Evolutionary conservation across 2,888 invertebrate species (phyloP), one percentile per base, ranked within the genome.

Genomic region (Petrolisthes cinctipes): DNA sequence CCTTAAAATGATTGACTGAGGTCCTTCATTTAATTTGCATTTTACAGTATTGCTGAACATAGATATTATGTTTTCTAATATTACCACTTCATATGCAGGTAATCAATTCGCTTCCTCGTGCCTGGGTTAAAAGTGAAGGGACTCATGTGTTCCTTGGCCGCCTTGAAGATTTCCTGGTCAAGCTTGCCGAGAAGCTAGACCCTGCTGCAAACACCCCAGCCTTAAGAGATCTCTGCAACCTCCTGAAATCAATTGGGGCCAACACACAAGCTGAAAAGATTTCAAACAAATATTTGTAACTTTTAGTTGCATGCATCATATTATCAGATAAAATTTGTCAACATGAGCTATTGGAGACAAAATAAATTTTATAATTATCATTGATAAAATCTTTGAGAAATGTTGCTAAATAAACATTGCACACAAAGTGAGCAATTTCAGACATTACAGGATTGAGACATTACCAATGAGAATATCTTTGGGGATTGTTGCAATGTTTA

Each of bases 51-150:
- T 37, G 37, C 37, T 37, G 2, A 37, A 37, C 2, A 37, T 37
- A 37, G 2, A 37, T 37, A 37, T 37, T 37, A 37, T 37, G 37
- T 37, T 37, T 37, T 37, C 37, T 37, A 37, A 37, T 37, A 37
- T 37, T 37, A 37, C 37, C 37, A 56, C 61, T 11, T 14, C 17
- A 57, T 78, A 51, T 51, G 61, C 90, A 90, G 90, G 89, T 90
- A 75, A 88, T 90, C 23, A 89, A 90, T 83, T 89, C 89, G 14
- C 81, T 90, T 75, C 90, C 90, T 11, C 87, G 90, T 7, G 88
- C 89, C 66, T 90, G 90, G 90, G 89, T 87, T 7, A 90, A 90
- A 82, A 88, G 86, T 78, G 89, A 89, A 57, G 87, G 88, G 53
- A 89, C 89, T 11, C 90, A 90, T 66, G 87, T 81, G 66, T 89